Conservation (phyloP, 2,797 vertebrate genomes). For the Pempheris klunzingeri region DNA sequence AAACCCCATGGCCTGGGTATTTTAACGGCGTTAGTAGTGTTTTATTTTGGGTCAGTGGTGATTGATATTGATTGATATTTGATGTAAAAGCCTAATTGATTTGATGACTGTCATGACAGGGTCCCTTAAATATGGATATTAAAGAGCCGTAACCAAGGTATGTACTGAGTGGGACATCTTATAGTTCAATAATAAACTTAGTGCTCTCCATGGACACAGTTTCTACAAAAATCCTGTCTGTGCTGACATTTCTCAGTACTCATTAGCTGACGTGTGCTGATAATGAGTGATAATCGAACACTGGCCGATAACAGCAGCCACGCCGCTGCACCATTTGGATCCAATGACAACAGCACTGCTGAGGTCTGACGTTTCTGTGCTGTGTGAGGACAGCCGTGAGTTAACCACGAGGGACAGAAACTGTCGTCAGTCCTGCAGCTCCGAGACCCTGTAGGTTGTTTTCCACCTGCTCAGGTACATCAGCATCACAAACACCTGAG, state of each 20-base stretch:
- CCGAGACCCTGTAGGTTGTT: neutral
- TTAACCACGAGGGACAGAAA: neutral
- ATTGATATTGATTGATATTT: too few species aligned
- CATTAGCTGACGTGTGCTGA: too few species aligned
- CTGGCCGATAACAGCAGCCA: neutral
- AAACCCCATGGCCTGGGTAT: too few species aligned
- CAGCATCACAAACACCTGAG: constrained; percentile 28
- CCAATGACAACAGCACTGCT: neutral
- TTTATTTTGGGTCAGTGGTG: too few species aligned
- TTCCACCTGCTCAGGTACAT: constrained; percentile 37
- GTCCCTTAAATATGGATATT: neutral
- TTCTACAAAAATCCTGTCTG: neutral
- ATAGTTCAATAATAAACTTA: neutral
- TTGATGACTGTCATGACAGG: too few species aligned
- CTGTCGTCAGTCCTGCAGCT: neutral
- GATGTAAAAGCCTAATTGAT: too few species aligned
- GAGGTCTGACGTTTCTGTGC: neutral
- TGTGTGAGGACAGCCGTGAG: neutral
- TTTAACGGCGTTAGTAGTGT: too few species aligned
- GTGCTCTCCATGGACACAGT: neutral
- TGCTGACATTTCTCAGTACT: neutral
- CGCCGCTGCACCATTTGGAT: neutral
- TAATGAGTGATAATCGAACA: neutral
- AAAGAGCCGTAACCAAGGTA: neutral
- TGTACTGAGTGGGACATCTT: neutral